Evolutionary conservation across 2,797 vertebrate species (phyloP).

Genomic region (Sternarchorhynchus goeldii): DNA sequence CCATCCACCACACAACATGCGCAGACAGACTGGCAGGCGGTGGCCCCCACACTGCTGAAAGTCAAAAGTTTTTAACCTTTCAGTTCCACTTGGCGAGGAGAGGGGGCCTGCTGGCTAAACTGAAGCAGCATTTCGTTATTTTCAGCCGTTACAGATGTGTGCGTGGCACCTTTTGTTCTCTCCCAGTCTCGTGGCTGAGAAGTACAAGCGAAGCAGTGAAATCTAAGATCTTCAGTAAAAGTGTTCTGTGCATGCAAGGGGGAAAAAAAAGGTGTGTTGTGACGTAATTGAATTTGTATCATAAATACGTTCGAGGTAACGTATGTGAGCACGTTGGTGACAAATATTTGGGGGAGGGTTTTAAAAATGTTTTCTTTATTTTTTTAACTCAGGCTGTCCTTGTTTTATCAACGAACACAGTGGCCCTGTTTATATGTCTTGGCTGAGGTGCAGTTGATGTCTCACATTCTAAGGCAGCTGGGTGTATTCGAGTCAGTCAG

Average conservation of each 20-base stretch:
- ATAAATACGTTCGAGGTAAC: no score
- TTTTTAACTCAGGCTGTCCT: no score
- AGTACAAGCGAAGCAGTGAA: not conserved
- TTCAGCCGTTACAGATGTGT: not conserved
- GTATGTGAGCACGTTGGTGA: no score
- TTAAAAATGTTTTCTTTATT: no score
- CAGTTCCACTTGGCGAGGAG: not conserved
- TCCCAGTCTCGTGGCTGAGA: not conserved
- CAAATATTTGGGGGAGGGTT: no score
- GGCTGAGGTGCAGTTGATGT: constrained; percentile 41
- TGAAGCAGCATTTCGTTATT: constrained; percentile 7
- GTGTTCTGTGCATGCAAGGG: not conserved
- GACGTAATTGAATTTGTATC: not conserved
- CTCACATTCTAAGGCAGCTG: constrained; percentile 38
- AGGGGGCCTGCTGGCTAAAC: not conserved
- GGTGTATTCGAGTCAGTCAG: constrained; percentile 45
- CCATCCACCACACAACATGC: not conserved
- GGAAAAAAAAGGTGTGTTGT: not conserved
- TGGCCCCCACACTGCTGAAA: not conserved
- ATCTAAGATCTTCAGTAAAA: not conserved
- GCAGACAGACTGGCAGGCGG: not conserved
- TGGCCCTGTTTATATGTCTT: constrained; percentile 36
- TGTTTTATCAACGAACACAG: not conserved
- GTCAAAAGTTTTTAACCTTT: constrained; percentile 30
- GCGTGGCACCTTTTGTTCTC: not conserved